Evolutionary conservation across 2,888 invertebrate genomes (phyloP).

Genomic region (Ophioninae sp.): DNA sequence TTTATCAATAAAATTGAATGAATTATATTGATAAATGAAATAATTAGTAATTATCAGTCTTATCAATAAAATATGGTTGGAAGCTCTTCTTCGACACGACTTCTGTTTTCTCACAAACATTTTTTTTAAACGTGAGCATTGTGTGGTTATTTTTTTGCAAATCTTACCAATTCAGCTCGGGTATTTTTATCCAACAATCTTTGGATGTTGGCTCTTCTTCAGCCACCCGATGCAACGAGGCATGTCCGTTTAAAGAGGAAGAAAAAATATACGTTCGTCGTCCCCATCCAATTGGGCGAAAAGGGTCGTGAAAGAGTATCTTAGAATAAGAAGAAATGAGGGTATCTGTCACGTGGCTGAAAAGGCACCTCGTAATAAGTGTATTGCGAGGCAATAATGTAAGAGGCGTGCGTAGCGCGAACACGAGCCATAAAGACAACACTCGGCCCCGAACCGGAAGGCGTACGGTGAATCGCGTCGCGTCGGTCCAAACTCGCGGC

Average conservation of each 20-base stretch:
- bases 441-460: constrained; percentile 56
- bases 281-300: neutral
- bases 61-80: neutral
- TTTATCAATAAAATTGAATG: too few species aligned
- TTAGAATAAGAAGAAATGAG: constrained; percentile 2
- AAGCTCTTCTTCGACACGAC: neutral
- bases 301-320: neutral
- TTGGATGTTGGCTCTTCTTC: neutral
- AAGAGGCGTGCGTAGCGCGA: constrained; percentile 11
- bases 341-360: constrained; percentile 24
- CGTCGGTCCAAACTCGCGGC: constrained; percentile 69
- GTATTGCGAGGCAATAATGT: constrained; percentile 12
- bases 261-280: neutral
- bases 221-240: too few species aligned
- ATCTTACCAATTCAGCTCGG: neutral
- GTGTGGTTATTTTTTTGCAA: neutral
- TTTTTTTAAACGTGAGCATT: neutral
- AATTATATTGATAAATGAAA: neutral
- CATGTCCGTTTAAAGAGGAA: constrained; percentile 11
- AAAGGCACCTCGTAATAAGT: constrained; percentile 19
- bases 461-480: constrained; percentile 65
- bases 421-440: constrained; percentile 35
- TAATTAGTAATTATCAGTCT: neutral
- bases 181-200: neutral
- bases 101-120: neutral